phyloP scores from a whole-genome alignment of 2,113 vertebrate species.

The Sylvilagus bachmani region DNA sequence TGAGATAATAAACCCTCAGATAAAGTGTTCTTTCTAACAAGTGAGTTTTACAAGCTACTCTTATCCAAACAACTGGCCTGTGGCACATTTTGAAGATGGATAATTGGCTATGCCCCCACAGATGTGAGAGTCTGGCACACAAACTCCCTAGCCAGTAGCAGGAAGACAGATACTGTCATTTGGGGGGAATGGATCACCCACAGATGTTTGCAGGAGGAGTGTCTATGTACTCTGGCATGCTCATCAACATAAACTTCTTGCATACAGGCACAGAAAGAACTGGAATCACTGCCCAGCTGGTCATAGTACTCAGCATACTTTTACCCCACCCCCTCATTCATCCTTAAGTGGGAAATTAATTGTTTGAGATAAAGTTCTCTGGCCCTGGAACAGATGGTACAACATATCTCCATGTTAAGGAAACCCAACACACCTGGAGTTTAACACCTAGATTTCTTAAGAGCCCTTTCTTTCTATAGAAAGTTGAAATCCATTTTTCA shows the following conservation, averaged over 20 bases:
- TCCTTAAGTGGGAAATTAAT: conserved; percentile 69
- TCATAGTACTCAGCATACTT: not conserved
- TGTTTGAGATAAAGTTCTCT: conserved; percentile 5
- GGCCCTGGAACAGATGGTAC: conserved; percentile 50
- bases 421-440: conserved; percentile 53
- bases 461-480: not conserved
- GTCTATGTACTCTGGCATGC: conserved; percentile 65
- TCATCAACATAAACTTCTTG: conserved; percentile 56
- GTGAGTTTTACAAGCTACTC: conserved; percentile 70
- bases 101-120: conserved; percentile 68
- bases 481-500: conserved; percentile 24
- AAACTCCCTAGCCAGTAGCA: conserved; percentile 64
- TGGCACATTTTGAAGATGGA: conserved; percentile 77
- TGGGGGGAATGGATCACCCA: conserved; percentile 65
- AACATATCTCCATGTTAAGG: not conserved
- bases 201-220: conserved; percentile 76
- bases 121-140: conserved; percentile 74
- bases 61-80: conserved; percentile 74
- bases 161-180: conserved; percentile 74
- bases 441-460: conserved; percentile 21
- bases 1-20: not conserved
- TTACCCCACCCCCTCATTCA: conserved; percentile 1
- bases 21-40: conserved; percentile 67
- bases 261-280: conserved; percentile 17
- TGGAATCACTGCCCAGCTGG: not conserved